Conservation (phyloP, 1,140 invertebrate species). For the Sitobion miscanthi region DNA sequence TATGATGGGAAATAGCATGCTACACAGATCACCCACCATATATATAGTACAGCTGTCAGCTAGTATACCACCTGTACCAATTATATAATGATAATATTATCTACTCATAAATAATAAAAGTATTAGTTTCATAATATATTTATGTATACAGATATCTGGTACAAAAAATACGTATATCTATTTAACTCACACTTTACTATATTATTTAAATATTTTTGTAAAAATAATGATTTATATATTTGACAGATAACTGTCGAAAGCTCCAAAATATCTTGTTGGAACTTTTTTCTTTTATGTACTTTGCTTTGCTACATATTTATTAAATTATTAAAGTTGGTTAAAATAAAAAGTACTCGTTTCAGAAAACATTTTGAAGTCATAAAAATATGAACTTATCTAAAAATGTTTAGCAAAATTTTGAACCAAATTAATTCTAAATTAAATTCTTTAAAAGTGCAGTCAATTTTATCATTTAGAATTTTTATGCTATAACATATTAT, state of each 20-base stretch:
- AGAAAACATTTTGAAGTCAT: background rate
- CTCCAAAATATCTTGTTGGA: background rate
- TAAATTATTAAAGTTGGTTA: background rate
- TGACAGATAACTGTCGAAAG: background rate
- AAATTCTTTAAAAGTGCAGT: background rate
- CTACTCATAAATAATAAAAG: too few relatives aligned
- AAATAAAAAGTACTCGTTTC: background rate
- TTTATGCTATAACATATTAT: background rate
- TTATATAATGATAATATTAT: too few relatives aligned
- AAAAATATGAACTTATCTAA: background rate
- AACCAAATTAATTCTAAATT: background rate
- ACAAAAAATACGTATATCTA: too few relatives aligned
- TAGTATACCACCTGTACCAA: too few relatives aligned
- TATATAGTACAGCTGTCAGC: too few relatives aligned
- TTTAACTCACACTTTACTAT: too few relatives aligned
- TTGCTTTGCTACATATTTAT: background rate
- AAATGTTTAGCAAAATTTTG: background rate
- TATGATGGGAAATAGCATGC: too few relatives aligned
- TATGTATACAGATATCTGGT: too few relatives aligned
- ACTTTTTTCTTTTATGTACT: background rate
- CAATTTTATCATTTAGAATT: background rate
- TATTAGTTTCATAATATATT: too few relatives aligned
- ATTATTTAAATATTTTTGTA: too few relatives aligned
- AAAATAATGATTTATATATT: background rate
- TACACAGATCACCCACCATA: too few relatives aligned